Percentiles rank a stretch among this genome's conserved stretches.
Conservation (phyloP, 2,797 vertebrate genomes). For the Heteromormyrus szaboi region DNA sequence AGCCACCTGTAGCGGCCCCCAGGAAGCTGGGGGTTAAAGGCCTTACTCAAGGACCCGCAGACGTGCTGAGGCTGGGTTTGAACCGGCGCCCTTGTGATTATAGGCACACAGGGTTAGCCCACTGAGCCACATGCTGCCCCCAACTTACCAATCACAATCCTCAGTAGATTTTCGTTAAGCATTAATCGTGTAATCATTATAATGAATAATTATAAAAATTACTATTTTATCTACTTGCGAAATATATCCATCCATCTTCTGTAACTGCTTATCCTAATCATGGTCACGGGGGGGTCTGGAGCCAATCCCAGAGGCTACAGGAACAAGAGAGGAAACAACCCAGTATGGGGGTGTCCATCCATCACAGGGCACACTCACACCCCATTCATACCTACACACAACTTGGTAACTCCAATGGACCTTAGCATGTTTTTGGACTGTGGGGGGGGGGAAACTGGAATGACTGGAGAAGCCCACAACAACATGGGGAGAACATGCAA, state of each 20-base stretch:
- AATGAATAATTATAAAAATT: neutral
- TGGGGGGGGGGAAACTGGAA: neutral
- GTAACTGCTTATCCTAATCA: neutral
- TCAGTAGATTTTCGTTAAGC: neutral
- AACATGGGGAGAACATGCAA: neutral
- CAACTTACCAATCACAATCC: neutral
- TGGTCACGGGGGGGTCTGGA: neutral
- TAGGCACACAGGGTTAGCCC: too few species aligned
- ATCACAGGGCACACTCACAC: neutral
- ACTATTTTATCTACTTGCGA: neutral
- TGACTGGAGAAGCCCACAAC: neutral
- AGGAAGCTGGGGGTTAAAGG: too few species aligned
- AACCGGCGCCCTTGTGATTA: too few species aligned
- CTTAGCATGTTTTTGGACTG: neutral
- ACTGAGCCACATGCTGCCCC: too few species aligned
- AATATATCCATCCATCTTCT: neutral
- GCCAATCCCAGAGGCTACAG: neutral
- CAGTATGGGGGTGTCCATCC: neutral
- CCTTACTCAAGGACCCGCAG: too few species aligned
- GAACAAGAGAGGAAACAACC: neutral
- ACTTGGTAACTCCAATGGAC: neutral
- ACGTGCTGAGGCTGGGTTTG: too few species aligned
- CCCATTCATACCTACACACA: neutral
- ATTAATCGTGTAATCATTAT: neutral
- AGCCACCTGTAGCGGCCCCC: too few species aligned